A percentile compares a stretch with the other conserved stretches of the same genome.
These are phyloP conservation scores for Rhogogaster chlorosoma DNA, from an alignment of 2,888 invertebrate species.

Conservation along the genomic window DNA sequence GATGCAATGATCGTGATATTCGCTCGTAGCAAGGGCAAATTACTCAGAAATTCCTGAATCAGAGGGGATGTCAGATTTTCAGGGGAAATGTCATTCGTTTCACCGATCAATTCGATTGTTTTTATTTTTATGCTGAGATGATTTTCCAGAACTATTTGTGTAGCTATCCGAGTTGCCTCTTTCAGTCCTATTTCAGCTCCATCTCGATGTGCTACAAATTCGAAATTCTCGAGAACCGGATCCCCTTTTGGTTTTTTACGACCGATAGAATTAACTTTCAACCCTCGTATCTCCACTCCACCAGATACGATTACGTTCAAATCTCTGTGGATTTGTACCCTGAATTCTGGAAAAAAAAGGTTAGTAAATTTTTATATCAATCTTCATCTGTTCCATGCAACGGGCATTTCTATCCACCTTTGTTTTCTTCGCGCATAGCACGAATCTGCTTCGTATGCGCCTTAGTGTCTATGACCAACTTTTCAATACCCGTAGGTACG, in stretches of 20 bases:
- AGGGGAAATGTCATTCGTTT: slow-evolving; percentile 61
- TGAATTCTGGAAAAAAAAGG: slow-evolving; percentile 69
- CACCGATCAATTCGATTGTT: slow-evolving; percentile 72
- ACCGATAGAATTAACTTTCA: slow-evolving; percentile 81
- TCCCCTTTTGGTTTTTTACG: slow-evolving; percentile 78
- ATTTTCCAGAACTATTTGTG: slow-evolving; percentile 81
- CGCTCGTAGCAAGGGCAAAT: slow-evolving; percentile 85
- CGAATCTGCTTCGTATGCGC: slow-evolving; percentile 71
- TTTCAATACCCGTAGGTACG: slow-evolving; percentile 88
- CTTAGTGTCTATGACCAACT: slow-evolving; percentile 84
- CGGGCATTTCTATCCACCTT: slow-evolving; percentile 65
- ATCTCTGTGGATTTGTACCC: slow-evolving; percentile 74
- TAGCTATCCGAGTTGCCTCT: slow-evolving; percentile 70
- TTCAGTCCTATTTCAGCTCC: slow-evolving; percentile 61
- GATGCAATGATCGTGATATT: slow-evolving; percentile 81
- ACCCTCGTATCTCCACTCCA: slow-evolving; percentile 81
- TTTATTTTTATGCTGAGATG: slow-evolving; percentile 69
- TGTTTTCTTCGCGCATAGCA: slow-evolving; percentile 62
- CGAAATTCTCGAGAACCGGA: slow-evolving; percentile 80
- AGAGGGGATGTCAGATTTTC: slow-evolving; percentile 79
- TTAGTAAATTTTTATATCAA: background rate
- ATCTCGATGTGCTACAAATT: slow-evolving; percentile 79
- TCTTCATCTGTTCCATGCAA: background rate
- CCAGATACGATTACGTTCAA: slow-evolving; percentile 78
- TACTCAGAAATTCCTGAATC: slow-evolving; percentile 82